A percentile compares a stretch with the other conserved stretches of the same genome.
Evolutionary conservation across 1,140 invertebrate genomes (phyloP).

Genomic region (Aethina tumida): DNA sequence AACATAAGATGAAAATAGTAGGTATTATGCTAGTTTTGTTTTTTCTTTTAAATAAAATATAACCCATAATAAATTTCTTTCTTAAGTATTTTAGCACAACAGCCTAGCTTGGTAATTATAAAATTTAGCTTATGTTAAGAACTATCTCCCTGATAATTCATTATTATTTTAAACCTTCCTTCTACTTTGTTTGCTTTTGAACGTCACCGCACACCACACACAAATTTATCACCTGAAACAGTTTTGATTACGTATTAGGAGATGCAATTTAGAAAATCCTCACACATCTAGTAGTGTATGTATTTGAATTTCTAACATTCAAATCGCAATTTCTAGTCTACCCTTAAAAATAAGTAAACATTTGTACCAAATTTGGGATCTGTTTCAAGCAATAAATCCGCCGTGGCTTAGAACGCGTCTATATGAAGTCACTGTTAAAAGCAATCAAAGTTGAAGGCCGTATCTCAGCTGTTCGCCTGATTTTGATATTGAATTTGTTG

Average conservation of each 20-base stretch:
- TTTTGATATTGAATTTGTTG: slow-evolving; percentile 32
- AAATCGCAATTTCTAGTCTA: neutral
- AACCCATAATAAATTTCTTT: neutral
- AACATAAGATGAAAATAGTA: no score
- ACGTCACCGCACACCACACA: slow-evolving; percentile 5
- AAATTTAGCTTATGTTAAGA: slow-evolving; percentile 7
- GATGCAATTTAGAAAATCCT: neutral
- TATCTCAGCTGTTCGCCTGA: slow-evolving; percentile 33
- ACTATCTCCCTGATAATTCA: no score
- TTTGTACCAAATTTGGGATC: slow-evolving; percentile 2
- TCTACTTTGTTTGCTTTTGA: no score
- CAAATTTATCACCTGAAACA: neutral
- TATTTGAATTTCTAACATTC: slow-evolving; percentile 2
- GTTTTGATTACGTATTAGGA: neutral
- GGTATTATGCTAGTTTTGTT: no score
- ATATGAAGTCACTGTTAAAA: no score
- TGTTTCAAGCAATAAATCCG: slow-evolving; percentile 1
- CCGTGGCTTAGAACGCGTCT: neutral
- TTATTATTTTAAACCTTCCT: no score
- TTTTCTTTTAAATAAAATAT: neutral
- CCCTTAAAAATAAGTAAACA: no score
- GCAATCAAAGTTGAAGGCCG: slow-evolving; percentile 23
- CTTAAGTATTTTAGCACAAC: slow-evolving; percentile 15
- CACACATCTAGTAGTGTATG: neutral
- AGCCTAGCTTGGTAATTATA: slow-evolving; percentile 17